phyloP scores from a whole-genome alignment of 2,888 invertebrate species.

The Onthophagus sagittarius region DNA sequence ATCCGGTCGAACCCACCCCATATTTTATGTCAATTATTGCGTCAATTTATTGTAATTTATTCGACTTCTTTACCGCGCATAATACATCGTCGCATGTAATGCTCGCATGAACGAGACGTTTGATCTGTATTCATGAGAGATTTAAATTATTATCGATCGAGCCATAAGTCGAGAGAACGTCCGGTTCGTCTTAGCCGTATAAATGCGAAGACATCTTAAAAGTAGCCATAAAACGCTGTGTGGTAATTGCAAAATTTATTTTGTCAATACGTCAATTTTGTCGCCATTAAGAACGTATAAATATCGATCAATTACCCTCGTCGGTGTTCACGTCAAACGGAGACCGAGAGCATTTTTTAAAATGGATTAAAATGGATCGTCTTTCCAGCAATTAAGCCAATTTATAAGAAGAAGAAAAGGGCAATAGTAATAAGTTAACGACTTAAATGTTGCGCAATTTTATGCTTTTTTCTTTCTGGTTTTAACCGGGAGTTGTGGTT shows the following conservation, averaged over 20 bases:
- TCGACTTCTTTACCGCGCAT: neutral
- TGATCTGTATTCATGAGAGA: neutral
- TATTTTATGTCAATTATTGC: neutral
- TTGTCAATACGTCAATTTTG: slow-evolving; percentile 10
- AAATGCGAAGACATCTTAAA: neutral
- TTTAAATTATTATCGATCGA: neutral
- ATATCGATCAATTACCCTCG: slow-evolving; percentile 10
- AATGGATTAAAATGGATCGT: slow-evolving; percentile 1
- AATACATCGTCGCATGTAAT: neutral
- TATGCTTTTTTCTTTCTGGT: neutral
- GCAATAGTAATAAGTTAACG: slow-evolving; percentile 11
- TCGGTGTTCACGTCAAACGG: neutral
- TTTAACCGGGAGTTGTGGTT: neutral
- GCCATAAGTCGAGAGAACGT: neutral
- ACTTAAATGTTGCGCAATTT: slow-evolving; percentile 8
- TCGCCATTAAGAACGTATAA: slow-evolving; percentile 10
- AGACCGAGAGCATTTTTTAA: neutral
- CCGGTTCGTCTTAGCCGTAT: neutral
- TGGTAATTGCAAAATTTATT: slow-evolving; percentile 2
- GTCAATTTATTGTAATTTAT: neutral
- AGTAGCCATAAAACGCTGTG: neutral
- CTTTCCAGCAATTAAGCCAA: slow-evolving; percentile 1
- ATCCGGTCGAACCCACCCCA: neutral
- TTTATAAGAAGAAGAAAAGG: slow-evolving; percentile 2
- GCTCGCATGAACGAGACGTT: neutral